These are phyloP conservation scores for Taenioides sp. DNA, from an alignment of 2,797 vertebrate genomes.

Conservation along the genomic window DNA sequence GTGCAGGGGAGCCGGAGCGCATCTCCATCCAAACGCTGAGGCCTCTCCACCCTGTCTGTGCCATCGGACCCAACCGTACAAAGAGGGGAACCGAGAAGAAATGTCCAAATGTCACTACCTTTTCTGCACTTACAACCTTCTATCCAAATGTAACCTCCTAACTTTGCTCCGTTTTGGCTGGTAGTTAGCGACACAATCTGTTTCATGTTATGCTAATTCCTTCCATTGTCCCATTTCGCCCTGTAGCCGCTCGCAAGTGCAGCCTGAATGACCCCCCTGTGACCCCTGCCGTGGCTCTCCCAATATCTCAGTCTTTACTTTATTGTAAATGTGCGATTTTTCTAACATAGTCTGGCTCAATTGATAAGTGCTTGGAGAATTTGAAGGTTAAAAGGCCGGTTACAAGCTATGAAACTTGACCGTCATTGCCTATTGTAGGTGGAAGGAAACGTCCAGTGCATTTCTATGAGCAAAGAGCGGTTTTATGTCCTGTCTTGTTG, in stretches of 20 bases:
- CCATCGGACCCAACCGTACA: slow-evolving; percentile 47
- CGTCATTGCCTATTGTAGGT: slow-evolving; percentile 37
- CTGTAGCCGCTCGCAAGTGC: slow-evolving; percentile 62
- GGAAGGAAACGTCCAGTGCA: slow-evolving; percentile 35
- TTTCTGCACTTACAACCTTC: slow-evolving; percentile 36
- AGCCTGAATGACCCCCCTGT: slow-evolving; percentile 53
- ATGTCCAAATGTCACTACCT: slow-evolving; percentile 50
- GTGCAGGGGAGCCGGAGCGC: slow-evolving; percentile 89
- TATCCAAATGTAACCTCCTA: slow-evolving; percentile 71
- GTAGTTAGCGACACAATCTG: slow-evolving; percentile 80
- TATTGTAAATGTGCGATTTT: slow-evolving; percentile 32
- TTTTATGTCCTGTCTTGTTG: slow-evolving; percentile 57
- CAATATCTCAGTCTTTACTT: slow-evolving; percentile 33
- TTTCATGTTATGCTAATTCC: slow-evolving; percentile 68
- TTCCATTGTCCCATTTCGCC: slow-evolving; percentile 45
- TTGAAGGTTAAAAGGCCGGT: slow-evolving; percentile 48
- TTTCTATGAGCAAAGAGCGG: slow-evolving; percentile 29
- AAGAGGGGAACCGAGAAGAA: slow-evolving; percentile 46
- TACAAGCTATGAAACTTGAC: slow-evolving; percentile 50
- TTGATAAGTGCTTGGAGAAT: slow-evolving; percentile 36
- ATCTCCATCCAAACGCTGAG: slow-evolving; percentile 93
- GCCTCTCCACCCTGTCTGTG: slow-evolving; percentile 59
- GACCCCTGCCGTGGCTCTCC: slow-evolving; percentile 34
- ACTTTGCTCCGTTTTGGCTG: slow-evolving; percentile 57
- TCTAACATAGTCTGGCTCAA: slow-evolving; percentile 49